A percentile compares a stretch with the other conserved stretches of the same genome.
phyloP scores from a whole-genome alignment of 2,888 invertebrate genomes.

The Drosophila differens region DNA sequence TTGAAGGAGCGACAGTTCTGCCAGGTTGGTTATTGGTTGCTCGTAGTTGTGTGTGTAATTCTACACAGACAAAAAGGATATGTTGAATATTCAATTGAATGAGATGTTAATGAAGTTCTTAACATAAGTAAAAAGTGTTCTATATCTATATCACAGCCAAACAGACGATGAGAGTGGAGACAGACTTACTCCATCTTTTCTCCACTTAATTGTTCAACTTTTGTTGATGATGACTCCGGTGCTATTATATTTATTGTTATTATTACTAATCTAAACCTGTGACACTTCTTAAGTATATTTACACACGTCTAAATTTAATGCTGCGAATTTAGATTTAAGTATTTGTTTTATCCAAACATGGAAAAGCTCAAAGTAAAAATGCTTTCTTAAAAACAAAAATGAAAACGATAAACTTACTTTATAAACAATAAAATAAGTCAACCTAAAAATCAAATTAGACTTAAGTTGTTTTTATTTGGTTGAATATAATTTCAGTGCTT shows the following conservation, averaged over 20 bases:
- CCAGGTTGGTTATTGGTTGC: conserved; percentile 4
- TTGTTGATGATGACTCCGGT: too few species aligned
- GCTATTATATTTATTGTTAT: background rate
- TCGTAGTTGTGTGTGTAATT: background rate
- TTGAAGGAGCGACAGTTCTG: background rate
- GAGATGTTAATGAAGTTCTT: background rate
- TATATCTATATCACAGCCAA: background rate
- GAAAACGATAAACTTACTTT: background rate
- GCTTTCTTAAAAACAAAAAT: background rate
- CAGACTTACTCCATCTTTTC: background rate
- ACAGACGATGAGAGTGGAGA: background rate
- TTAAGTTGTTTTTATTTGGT: background rate
- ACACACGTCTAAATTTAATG: background rate
- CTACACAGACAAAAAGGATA: background rate
- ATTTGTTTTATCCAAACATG: background rate
- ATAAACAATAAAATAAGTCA: background rate
- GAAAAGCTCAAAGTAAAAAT: background rate
- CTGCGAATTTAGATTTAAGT: background rate
- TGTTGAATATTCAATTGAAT: background rate
- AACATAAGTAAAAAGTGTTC: background rate
- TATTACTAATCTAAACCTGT: background rate
- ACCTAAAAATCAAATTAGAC: background rate
- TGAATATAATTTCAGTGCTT: background rate
- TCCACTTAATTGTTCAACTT: background rate
- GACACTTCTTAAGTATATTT: background rate